phyloP scores from a whole-genome alignment of 2,797 vertebrate species.

The Epinephelus coioides region DNA sequence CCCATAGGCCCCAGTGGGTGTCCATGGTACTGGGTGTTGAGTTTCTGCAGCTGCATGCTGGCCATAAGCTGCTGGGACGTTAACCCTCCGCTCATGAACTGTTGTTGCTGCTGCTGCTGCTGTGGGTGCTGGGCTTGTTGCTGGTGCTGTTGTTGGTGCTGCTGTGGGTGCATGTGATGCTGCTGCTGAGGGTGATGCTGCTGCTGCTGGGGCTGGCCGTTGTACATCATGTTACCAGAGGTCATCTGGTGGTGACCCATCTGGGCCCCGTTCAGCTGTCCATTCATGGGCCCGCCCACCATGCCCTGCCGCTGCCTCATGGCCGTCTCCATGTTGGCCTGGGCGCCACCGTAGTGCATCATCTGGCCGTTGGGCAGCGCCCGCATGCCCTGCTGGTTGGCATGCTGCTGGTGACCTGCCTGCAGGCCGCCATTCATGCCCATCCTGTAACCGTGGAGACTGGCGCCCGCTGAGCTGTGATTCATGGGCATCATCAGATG shows the following conservation, averaged over 20 bases:
- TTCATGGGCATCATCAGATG: slow-evolving; percentile 96
- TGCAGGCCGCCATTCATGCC: slow-evolving; percentile 90
- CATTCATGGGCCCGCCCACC: slow-evolving; percentile 84
- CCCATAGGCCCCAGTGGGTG: slow-evolving; percentile 88
- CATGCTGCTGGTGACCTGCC: slow-evolving; percentile 88
- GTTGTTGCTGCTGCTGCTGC: slow-evolving; percentile 66
- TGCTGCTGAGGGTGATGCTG: slow-evolving; percentile 83
- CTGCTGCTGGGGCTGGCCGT: slow-evolving; percentile 84
- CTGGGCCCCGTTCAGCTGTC: slow-evolving; percentile 85
- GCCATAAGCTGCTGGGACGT: slow-evolving; percentile 92
- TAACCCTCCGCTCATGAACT: slow-evolving; percentile 85
- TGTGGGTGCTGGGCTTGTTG: slow-evolving; percentile 74
- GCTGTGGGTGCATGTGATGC: slow-evolving; percentile 83
- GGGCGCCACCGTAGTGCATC: slow-evolving; percentile 89
- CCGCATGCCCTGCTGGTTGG: slow-evolving; percentile 86
- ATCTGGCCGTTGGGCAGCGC: slow-evolving; percentile 86
- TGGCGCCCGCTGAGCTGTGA: slow-evolving; percentile 86
- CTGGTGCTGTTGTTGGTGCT: slow-evolving; percentile 67
- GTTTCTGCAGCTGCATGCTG: slow-evolving; percentile 96
- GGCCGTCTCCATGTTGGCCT: slow-evolving; percentile 87
- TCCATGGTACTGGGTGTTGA: slow-evolving; percentile 93
- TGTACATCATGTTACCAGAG: slow-evolving; percentile 89
- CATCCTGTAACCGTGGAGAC: slow-evolving; percentile 93
- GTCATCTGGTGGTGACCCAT: slow-evolving; percentile 91
- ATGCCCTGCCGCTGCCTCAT: slow-evolving; percentile 89